A percentile compares a stretch with the other conserved stretches of the same genome.
phyloP scores from a whole-genome alignment of 2,797 vertebrate genomes.

The Cryptoprocta ferox region DNA sequence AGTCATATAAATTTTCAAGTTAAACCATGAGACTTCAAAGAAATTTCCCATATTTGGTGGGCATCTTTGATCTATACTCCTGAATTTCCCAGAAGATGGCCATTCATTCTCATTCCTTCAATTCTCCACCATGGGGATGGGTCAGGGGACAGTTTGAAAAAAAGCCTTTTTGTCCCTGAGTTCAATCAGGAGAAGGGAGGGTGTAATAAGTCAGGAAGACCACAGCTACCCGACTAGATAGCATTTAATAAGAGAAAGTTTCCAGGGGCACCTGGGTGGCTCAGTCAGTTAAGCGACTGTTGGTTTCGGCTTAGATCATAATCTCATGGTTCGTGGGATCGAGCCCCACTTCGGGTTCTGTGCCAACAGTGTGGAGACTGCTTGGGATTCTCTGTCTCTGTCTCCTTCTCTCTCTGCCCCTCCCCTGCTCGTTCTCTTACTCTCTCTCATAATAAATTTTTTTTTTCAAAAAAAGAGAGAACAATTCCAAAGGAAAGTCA shows the following conservation, averaged over 20 bases:
- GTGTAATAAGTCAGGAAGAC: neutral
- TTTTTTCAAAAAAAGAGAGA: neutral
- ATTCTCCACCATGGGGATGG: neutral
- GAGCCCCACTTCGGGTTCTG: too few species aligned
- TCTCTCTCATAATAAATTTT: too few species aligned
- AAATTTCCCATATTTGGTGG: neutral
- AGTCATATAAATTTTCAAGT: neutral
- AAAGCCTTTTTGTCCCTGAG: neutral
- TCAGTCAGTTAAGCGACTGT: too few species aligned
- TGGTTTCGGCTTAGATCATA: too few species aligned
- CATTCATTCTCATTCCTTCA: neutral
- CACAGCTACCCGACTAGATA: neutral
- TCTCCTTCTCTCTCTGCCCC: too few species aligned
- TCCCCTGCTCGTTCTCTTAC: too few species aligned
- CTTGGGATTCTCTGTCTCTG: too few species aligned
- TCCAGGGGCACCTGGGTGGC: neutral
- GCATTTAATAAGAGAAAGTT: neutral
- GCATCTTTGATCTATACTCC: neutral
- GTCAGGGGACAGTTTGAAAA: neutral
- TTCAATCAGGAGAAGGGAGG: neutral
- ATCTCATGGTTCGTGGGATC: too few species aligned
- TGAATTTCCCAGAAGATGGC: neutral
- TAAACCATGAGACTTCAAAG: neutral
- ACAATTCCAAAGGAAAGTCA: neutral
- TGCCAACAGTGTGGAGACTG: too few species aligned